Conservation (phyloP, 2,888 invertebrate genomes). For the Endotricha flammealis region DNA sequence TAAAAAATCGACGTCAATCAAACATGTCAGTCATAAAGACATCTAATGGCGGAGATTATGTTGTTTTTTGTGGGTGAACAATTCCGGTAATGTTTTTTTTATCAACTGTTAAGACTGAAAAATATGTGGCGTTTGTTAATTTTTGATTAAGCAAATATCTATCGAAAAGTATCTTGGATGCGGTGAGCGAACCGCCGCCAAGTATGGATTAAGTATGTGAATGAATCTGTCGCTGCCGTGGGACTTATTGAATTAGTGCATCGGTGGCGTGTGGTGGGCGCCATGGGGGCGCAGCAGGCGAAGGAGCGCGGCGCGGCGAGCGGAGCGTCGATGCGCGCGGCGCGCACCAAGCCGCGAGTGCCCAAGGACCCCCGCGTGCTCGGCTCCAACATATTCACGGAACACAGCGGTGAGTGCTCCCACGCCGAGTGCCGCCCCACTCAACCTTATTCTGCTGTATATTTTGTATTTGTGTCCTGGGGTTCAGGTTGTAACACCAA, state of each 20-base stretch:
- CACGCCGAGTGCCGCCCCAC: no score
- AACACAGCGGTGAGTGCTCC: conserved; percentile 92
- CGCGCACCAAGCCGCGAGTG: conserved; percentile 85
- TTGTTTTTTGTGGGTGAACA: conserved; percentile 46
- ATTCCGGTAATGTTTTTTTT: conserved; percentile 40
- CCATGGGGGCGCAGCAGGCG: conserved; percentile 96
- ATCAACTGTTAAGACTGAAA: conserved; percentile 25
- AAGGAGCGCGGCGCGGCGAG: conserved; percentile 90
- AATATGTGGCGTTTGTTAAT: conserved; percentile 21
- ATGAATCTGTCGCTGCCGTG: conserved; percentile 40
- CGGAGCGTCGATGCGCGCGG: conserved; percentile 85
- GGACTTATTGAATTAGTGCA: conserved; percentile 54
- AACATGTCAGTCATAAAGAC: conserved; percentile 32
- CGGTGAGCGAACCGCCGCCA: conserved; percentile 14
- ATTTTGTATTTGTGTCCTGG: not conserved
- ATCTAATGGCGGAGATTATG: conserved; percentile 68
- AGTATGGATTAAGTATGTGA: conserved; percentile 45
- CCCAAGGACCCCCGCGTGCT: conserved; percentile 90
- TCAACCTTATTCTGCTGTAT: not conserved
- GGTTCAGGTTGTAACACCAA: no score
- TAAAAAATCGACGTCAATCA: conserved; percentile 67
- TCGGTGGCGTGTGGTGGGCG: conserved; percentile 29
- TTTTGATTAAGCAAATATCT: conserved; percentile 6
- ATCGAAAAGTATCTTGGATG: conserved; percentile 3
- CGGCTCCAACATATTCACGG: conserved; percentile 95